phyloP scores from a whole-genome alignment of 2,113 vertebrate genomes.

The Murina feae region DNA sequence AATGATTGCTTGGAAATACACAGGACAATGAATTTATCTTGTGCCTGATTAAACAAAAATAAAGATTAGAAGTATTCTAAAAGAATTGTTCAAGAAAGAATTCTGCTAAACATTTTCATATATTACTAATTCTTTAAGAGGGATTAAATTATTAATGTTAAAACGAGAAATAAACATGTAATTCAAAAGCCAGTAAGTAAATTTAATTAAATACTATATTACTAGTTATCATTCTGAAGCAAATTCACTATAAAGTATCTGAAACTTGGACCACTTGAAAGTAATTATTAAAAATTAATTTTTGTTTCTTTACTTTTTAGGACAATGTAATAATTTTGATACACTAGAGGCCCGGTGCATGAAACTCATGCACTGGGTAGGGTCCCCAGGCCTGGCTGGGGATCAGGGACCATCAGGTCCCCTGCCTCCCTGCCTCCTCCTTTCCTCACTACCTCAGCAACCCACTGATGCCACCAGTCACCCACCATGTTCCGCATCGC shows the following conservation, averaged over 20 bases:
- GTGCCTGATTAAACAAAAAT: not conserved
- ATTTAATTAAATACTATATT: not conserved
- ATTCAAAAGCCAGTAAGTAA: not conserved
- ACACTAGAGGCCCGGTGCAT: not conserved
- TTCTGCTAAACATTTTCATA: constrained; percentile 13
- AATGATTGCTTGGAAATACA: not conserved
- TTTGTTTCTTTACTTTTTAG: constrained; percentile 1
- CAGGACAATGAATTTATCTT: not conserved
- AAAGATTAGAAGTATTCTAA: constrained; percentile 26
- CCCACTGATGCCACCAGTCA: no score
- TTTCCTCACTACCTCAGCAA: no score
- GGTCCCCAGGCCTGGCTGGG: no score
- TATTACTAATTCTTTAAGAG: not conserved
- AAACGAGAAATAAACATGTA: not conserved
- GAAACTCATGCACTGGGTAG: no score
- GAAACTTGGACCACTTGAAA: not conserved
- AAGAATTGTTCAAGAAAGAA: not conserved
- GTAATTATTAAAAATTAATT: not conserved
- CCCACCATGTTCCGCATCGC: no score
- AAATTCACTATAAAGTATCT: constrained; percentile 29
- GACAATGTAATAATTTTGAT: not conserved
- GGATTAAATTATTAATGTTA: not conserved
- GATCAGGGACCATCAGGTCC: no score
- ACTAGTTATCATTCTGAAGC: not conserved
- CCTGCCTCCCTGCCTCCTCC: no score